Evolutionary conservation across 2,888 invertebrate species (phyloP), one percentile per base, ranked within the genome.

Genomic region (Cacoxenus indagator): DNA sequence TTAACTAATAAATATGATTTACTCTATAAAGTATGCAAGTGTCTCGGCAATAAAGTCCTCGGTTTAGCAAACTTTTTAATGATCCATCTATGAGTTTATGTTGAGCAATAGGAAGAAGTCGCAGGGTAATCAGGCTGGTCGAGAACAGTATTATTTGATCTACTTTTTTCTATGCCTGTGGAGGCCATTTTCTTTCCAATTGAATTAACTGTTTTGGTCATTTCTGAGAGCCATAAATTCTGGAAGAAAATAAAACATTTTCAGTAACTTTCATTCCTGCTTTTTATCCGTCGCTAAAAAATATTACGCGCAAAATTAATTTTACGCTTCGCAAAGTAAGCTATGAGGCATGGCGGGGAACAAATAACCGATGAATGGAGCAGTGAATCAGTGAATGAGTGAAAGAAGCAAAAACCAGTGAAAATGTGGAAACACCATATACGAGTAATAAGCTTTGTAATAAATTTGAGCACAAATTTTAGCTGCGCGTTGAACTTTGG

Each of bases 141-240:
- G n/a, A n/a, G n/a, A n/a, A n/a, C n/a, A n/a, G n/a, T n/a, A n/a
- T n/a, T n/a, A n/a, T n/a, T n/a, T n/a, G n/a, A n/a, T n/a, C n/a
- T n/a, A n/a, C n/a, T n/a, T n/a, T n/a, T n/a, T n/a, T n/a, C n/a
- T n/a, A n/a, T n/a, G n/a, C n/a, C n/a, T n/a, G n/a, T n/a, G n/a
- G n/a, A n/a, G n/a, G n/a, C n/a, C n/a, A n/a, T n/a, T n/a, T n/a
- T n/a, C n/a, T n/a, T n/a, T n/a, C n/a, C n/a, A n/a, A n/a, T n/a
- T n/a, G n/a, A n/a, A n/a, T n/a, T n/a, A n/a, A n/a, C n/a, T 78
- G 76, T 76, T 75, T 77, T 72, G 80, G 83, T 77, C 83, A 83
- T 84, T 84, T 83, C 84, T 81, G 81, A 78, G 79, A 77, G 76
- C 77, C 81, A 84, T 84, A 84, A 84, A 84, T 84, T 84, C 78